phyloP scores from a whole-genome alignment of 2,888 invertebrate genomes.

The Leptinotarsa rubiginosa region DNA sequence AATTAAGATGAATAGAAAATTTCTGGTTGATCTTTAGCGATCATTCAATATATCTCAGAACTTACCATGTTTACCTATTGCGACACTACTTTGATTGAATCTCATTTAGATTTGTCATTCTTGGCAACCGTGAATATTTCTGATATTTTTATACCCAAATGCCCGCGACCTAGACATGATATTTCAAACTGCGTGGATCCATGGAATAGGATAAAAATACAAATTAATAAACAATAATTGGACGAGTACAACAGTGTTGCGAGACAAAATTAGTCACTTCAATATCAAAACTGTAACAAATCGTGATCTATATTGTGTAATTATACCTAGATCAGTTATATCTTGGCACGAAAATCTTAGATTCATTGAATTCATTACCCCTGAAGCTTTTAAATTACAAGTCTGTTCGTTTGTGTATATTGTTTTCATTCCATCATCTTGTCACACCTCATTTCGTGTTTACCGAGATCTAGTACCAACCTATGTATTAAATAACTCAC shows the following conservation, averaged over 20 bases:
- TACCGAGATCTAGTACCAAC: slow-evolving; percentile 15
- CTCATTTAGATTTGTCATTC: too few relatives aligned
- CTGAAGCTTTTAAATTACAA: neutral
- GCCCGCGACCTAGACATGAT: slow-evolving; percentile 2
- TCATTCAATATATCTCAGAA: too few relatives aligned
- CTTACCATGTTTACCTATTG: too few relatives aligned
- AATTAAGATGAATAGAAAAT: too few relatives aligned
- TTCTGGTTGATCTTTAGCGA: too few relatives aligned
- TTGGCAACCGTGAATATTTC: too few relatives aligned
- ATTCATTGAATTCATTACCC: neutral
- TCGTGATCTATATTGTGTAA: slow-evolving; percentile 4
- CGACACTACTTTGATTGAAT: too few relatives aligned
- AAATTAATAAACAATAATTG: neutral
- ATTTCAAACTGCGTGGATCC: neutral
- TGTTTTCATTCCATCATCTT: slow-evolving; percentile 18
- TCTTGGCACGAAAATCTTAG: slow-evolving; percentile 1
- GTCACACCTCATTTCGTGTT: slow-evolving; percentile 25
- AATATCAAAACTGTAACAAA: slow-evolving; percentile 11
- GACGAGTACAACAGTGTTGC: too few relatives aligned
- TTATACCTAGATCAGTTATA: neutral
- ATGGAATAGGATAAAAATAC: slow-evolving; percentile 1
- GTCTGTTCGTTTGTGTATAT: neutral
- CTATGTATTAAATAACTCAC: slow-evolving; percentile 14
- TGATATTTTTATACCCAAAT: slow-evolving; percentile 5
- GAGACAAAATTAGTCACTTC: neutral